phyloP scores from a whole-genome alignment of 2,888 invertebrate genomes.

The Drepana falcataria region DNA sequence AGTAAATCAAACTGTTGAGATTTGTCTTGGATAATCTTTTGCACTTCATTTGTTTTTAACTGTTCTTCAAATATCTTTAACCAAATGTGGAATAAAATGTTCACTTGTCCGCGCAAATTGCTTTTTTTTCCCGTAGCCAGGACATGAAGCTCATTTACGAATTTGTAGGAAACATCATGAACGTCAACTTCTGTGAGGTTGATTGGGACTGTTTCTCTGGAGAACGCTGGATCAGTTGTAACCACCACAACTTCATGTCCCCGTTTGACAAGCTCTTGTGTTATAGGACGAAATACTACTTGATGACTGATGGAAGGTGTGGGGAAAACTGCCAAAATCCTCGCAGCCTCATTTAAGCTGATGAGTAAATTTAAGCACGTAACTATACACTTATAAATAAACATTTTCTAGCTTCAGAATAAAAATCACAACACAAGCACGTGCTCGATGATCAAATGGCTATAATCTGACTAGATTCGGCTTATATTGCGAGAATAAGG shows the following conservation, averaged over 20 bases:
- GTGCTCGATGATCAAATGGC: too few relatives aligned
- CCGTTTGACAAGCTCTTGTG: conserved; percentile 27
- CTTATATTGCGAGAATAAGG: too few relatives aligned
- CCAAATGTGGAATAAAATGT: not conserved
- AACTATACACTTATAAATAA: not conserved
- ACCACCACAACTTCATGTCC: conserved; percentile 33
- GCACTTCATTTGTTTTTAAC: conserved; percentile 18
- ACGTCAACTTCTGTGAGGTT: conserved; percentile 42
- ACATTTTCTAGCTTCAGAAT: too few relatives aligned
- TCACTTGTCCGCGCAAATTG: conserved; percentile 10
- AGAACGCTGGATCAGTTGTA: conserved; percentile 30
- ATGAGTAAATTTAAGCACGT: not conserved
- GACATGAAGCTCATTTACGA: conserved; percentile 9
- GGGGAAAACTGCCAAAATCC: conserved; percentile 28
- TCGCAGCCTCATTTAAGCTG: conserved; percentile 15
- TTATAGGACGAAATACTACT: conserved; percentile 29
- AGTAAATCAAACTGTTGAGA: conserved; percentile 7
- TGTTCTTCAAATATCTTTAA: conserved; percentile 19
- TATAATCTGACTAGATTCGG: too few relatives aligned
- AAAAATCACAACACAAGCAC: too few relatives aligned
- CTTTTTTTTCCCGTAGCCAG: conserved; percentile 6
- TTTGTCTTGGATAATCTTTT: conserved; percentile 20
- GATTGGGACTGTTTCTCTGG: conserved; percentile 20
- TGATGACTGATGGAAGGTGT: conserved; percentile 37
- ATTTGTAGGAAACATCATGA: conserved; percentile 31